Conservation (phyloP, 2,797 vertebrate species). For the Coregonus ussuriensis region DNA sequence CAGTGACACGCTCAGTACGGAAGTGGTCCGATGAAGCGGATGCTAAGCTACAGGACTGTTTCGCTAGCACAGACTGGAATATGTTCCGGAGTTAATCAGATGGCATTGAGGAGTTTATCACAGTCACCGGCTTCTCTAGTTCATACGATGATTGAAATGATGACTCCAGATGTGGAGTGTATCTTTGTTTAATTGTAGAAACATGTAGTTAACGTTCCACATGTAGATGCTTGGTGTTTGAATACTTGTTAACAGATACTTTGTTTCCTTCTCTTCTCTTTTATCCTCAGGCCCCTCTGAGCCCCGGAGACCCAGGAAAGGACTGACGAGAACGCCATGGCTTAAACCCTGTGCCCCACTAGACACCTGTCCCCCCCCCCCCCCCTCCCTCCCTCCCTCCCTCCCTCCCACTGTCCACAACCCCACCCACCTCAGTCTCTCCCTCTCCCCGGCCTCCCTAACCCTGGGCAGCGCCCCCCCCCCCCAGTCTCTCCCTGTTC, state of each 20-base stretch:
- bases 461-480: slow-evolving; percentile 59
- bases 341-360: slow-evolving; percentile 69
- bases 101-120: too few relatives aligned
- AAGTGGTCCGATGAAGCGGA: too few relatives aligned
- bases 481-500: slow-evolving; percentile 63
- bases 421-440: slow-evolving; percentile 33
- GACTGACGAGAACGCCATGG: slow-evolving; percentile 74
- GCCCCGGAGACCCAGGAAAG: slow-evolving; percentile 55
- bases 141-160: too few relatives aligned
- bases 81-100: too few relatives aligned
- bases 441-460: slow-evolving; percentile 55
- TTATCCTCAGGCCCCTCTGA: slow-evolving; percentile 41
- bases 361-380: slow-evolving; percentile 57
- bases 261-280: background rate
- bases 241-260: background rate
- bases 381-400: slow-evolving; percentile 38
- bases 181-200: slow-evolving; percentile 60
- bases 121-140: too few relatives aligned
- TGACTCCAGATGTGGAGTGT: background rate
- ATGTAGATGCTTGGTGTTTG: background rate
- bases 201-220: slow-evolving; percentile 50
- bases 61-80: too few relatives aligned
- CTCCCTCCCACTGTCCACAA: slow-evolving; percentile 57
- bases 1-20: too few relatives aligned
- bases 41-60: too few relatives aligned